A percentile compares a stretch with the other conserved stretches of the same genome.
Conservation (phyloP, 2,113 vertebrate genomes). For the Laticauda colubrina region DNA sequence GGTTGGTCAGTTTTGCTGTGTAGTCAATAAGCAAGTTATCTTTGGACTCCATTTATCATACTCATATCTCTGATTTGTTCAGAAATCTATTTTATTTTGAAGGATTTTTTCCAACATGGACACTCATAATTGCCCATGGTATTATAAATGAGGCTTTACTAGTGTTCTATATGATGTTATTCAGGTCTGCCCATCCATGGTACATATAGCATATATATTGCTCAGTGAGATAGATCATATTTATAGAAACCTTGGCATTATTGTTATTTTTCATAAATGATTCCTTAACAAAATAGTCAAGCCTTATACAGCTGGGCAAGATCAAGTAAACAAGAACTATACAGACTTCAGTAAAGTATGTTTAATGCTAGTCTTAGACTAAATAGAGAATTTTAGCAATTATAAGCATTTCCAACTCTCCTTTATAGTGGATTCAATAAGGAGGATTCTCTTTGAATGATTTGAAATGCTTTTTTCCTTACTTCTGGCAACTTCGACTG, state of each 20-base stretch:
- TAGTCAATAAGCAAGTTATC: neutral
- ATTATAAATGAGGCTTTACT: neutral
- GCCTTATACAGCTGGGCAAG: neutral
- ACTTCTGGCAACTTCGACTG: neutral
- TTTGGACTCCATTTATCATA: neutral
- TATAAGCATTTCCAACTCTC: neutral
- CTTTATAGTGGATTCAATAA: neutral
- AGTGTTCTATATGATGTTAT: neutral
- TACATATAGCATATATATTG: neutral
- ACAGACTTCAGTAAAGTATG: neutral
- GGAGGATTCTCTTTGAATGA: neutral
- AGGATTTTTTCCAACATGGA: neutral
- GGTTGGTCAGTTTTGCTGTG: neutral
- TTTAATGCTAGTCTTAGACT: neutral
- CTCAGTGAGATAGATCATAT: neutral
- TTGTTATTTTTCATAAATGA: neutral
- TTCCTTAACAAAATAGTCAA: neutral
- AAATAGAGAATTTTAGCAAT: neutral
- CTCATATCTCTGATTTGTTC: neutral
- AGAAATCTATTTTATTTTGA: neutral
- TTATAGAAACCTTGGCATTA: neutral
- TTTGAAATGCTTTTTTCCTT: neutral
- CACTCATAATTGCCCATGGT: neutral
- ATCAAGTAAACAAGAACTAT: neutral
- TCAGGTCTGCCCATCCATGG: neutral